Conservation (phyloP, 2,113 vertebrate species). For the Condylura cristata region DNA sequence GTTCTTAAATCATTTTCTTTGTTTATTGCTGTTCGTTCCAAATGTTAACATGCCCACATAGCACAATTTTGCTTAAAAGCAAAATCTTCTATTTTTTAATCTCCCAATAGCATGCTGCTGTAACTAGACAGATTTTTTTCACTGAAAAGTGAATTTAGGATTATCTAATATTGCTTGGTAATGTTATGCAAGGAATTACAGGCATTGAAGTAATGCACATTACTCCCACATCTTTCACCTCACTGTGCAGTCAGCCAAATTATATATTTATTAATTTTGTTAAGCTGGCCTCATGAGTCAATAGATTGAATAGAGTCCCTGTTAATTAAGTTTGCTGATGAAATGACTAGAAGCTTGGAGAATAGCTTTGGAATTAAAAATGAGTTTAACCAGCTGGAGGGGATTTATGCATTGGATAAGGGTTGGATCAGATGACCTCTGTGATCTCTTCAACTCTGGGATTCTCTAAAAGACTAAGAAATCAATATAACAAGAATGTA, state of each 20-base stretch:
- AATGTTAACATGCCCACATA: conserved; percentile 36
- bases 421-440: conserved; percentile 64
- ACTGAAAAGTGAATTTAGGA: conserved; percentile 61
- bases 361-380: conserved; percentile 77
- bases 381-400: conserved; percentile 77
- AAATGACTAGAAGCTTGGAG: conserved; percentile 78
- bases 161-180: conserved; percentile 65
- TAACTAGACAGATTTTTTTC: conserved; percentile 11
- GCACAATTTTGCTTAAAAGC: conserved; percentile 18
- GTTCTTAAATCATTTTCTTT: conserved; percentile 1
- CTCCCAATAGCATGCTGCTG: background rate
- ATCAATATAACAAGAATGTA: conserved; percentile 44
- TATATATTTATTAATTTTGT: conserved; percentile 81
- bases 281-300: conserved; percentile 76
- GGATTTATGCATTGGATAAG: conserved; percentile 66
- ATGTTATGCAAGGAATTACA: conserved; percentile 66
- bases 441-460: conserved; percentile 30
- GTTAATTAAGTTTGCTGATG: conserved; percentile 80
- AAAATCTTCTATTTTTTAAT: conserved; percentile 49
- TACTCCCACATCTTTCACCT: conserved; percentile 65
- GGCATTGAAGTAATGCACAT: conserved; percentile 48
- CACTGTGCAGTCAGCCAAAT: conserved; percentile 76
- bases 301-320: conserved; percentile 77
- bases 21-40: background rate
- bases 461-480: conserved; percentile 41